Base-by-base conservation (phyloP, 2,888 invertebrate genomes). In the Aphodius granarius region DNA sequence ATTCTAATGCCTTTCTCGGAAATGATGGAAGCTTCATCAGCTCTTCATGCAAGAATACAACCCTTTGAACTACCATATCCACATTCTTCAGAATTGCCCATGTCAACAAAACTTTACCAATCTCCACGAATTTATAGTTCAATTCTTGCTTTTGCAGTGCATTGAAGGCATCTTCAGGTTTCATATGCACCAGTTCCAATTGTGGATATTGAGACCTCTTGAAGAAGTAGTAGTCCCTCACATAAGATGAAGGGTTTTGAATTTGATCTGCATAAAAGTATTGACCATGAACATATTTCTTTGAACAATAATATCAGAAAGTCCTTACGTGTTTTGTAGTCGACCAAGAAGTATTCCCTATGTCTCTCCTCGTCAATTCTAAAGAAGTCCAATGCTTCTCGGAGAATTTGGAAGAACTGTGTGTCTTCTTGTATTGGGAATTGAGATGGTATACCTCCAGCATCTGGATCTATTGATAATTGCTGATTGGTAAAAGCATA, bases 361-460 rank as follows among this genome's bases (percentile, higher is more conserved):
- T 97, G 95, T 80, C 94, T 92, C 76, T 92, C 91, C 82, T 98
- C 97, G 63, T 97, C 96, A 78, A 99, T 97, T 68, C 97, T 95
- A 86, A 99, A 99, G 88, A 98, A 99, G 84, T 98, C 98, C 18
- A 99, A 88, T 0, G 97, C 95, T 87, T 99, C 99, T 80, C 95
- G 92, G n/a, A 99, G 89, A 81, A 99, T 95, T 85, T 97, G 96
- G 82, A 93, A 93, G 86, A 99, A 99, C 81, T 98, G 96, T 0
- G 98, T 99, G 84, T 99, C 98, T 89, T 98, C 96, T 87, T 98
- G 98, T 3, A 99, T 97, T 0, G 98, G 98, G 88, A 99, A 98
- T 86, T 99, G 98, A 0, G 98, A 97, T 0, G 99, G 99, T 84
- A 99, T 99, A 75, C 96, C 97, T 72, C 96, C 96, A 80, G 95